Percentiles rank a stretch among this genome's conserved stretches.
These are phyloP conservation scores for Polyodon spathula DNA, from an alignment of 2,113 vertebrate species.

Conservation along the genomic window DNA sequence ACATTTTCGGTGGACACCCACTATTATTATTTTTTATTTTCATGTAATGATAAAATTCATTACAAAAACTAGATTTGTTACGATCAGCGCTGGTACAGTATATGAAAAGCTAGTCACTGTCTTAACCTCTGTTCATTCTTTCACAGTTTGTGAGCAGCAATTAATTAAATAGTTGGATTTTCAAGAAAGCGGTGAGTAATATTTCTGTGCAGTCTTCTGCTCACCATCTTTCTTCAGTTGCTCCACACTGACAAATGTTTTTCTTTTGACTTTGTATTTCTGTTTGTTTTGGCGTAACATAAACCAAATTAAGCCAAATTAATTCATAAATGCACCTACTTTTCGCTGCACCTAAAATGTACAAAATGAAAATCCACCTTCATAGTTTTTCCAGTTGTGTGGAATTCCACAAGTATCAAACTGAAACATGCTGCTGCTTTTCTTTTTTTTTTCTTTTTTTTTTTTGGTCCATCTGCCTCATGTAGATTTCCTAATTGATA, in stretches of 20 bases:
- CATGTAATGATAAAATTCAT: too few species aligned
- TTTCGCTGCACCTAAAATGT: slow-evolving; percentile 3
- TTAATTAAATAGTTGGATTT: slow-evolving; percentile 13
- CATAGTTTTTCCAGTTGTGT: slow-evolving; percentile 56
- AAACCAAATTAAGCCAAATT: slow-evolving; percentile 19
- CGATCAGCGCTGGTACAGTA: too few species aligned
- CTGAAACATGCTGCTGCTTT: slow-evolving; percentile 48
- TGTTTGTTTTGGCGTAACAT: slow-evolving; percentile 9
- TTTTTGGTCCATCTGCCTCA: slow-evolving; percentile 46
- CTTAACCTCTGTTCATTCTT: slow-evolving; percentile 1
- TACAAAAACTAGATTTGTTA: too few species aligned
- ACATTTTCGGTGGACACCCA: too few species aligned
- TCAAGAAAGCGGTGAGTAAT: slow-evolving; percentile 29
- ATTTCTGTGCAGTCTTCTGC: slow-evolving; percentile 26
- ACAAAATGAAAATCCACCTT: slow-evolving; percentile 39
- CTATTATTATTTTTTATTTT: too few species aligned
- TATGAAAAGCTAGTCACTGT: background rate
- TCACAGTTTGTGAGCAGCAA: slow-evolving; percentile 17
- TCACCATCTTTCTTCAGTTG: slow-evolving; percentile 18
- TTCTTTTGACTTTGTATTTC: background rate
- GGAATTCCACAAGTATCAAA: slow-evolving; percentile 63
- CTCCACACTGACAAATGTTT: slow-evolving; percentile 10
- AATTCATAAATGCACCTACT: background rate
- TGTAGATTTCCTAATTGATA: slow-evolving; percentile 63
- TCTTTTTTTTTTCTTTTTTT: slow-evolving; percentile 43